phyloP scores from a whole-genome alignment of 2,888 invertebrate genomes.

The Apantesis nais region DNA sequence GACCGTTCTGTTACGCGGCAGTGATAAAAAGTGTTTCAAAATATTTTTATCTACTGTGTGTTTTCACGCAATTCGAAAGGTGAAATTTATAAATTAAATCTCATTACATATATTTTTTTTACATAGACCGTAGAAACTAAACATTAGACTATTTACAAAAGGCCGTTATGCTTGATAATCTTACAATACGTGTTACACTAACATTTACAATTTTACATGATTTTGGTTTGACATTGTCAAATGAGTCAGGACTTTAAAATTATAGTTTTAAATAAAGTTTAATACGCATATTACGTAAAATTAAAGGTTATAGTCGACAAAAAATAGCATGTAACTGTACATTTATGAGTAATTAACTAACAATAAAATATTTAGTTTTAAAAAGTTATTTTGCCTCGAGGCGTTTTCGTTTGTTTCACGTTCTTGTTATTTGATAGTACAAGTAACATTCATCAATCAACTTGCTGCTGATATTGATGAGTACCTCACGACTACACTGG shows the following conservation, averaged over 20 bases:
- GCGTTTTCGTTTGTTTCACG: slow-evolving; percentile 21
- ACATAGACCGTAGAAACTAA: slow-evolving; percentile 58
- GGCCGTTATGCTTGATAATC: slow-evolving; percentile 64
- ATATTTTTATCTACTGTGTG: slow-evolving; percentile 3
- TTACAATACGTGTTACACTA: slow-evolving; percentile 66
- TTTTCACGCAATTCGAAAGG: slow-evolving; percentile 22
- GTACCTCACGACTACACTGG: slow-evolving; percentile 33
- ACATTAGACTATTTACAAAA: slow-evolving; percentile 77
- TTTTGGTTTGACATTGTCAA: slow-evolving; percentile 53
- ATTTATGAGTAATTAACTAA: slow-evolving; percentile 45
- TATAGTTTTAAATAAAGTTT: slow-evolving; percentile 25
- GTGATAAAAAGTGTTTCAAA: slow-evolving; percentile 9
- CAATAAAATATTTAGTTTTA: slow-evolving; percentile 44
- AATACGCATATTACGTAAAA: slow-evolving; percentile 46
- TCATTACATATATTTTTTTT: slow-evolving; percentile 40
- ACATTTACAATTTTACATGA: slow-evolving; percentile 78
- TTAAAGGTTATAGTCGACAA: slow-evolving; percentile 34
- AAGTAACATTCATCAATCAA: slow-evolving; percentile 17
- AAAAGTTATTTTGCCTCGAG: slow-evolving; percentile 38
- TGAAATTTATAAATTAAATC: slow-evolving; percentile 32
- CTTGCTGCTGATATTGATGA: slow-evolving; percentile 15
- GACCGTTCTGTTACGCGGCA: slow-evolving; percentile 11
- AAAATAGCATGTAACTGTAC: slow-evolving; percentile 42
- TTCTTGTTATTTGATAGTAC: slow-evolving; percentile 19
- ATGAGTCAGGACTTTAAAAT: slow-evolving; percentile 43